These are phyloP conservation scores for Anastatus disparis DNA, from an alignment of 1,140 invertebrate species.

Conservation along the genomic window DNA sequence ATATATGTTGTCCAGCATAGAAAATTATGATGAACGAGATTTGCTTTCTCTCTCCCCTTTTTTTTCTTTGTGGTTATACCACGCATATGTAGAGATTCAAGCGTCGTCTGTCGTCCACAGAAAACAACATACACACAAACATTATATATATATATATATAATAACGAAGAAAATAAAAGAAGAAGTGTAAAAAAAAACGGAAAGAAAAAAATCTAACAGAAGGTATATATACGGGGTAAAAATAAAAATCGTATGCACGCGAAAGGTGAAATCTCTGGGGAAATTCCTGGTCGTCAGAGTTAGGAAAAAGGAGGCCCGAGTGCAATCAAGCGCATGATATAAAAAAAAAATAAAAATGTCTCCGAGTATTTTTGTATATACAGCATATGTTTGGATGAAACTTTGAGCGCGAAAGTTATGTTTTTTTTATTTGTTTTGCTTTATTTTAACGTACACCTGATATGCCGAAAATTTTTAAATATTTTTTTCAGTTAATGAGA, in stretches of 20 bases:
- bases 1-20: not conserved
- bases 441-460: too few relatives aligned
- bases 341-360: not conserved
- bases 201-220: too few relatives aligned
- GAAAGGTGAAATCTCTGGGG: not conserved
- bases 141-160: too few relatives aligned
- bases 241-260: not conserved
- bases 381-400: not conserved
- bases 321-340: not conserved
- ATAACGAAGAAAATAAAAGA: too few relatives aligned
- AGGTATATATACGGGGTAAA: too few relatives aligned
- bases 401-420: not conserved
- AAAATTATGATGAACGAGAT: slow-evolving; percentile 18
- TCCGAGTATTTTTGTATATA: too few relatives aligned
- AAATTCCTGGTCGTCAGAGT: not conserved
- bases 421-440: not conserved
- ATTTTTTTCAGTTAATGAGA: too few relatives aligned
- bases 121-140: too few relatives aligned
- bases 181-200: not conserved
- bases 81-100: too few relatives aligned
- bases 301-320: not conserved
- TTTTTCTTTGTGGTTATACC: not conserved
- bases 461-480: not conserved
- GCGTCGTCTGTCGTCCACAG: too few relatives aligned
- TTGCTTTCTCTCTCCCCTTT: not conserved